phyloP scores from a whole-genome alignment of 2,888 invertebrate species.

The Ariolimax columbianus region DNA sequence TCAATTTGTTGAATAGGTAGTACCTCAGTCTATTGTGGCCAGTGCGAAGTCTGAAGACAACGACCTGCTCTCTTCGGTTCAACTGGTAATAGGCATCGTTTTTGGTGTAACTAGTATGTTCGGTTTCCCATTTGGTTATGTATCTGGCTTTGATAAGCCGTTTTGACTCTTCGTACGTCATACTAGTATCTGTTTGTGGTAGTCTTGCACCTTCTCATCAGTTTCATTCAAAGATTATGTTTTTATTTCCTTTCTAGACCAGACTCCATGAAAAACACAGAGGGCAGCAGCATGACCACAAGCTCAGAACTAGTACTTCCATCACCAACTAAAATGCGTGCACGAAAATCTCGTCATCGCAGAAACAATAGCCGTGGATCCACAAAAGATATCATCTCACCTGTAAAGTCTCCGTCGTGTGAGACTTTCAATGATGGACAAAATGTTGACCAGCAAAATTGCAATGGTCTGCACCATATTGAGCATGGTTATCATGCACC shows the following conservation, averaged over 20 bases:
- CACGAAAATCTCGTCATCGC: constrained; percentile 76
- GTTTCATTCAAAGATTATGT: neutral
- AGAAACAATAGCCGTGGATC: constrained; percentile 77
- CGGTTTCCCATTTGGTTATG: too few relatives aligned
- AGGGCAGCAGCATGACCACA: constrained; percentile 65
- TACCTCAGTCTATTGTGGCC: too few relatives aligned
- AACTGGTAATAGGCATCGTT: too few relatives aligned
- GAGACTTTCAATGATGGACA: constrained; percentile 68
- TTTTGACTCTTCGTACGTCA: too few relatives aligned
- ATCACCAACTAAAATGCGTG: constrained; percentile 72
- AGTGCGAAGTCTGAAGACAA: too few relatives aligned
- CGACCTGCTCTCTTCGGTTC: too few relatives aligned
- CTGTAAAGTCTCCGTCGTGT: constrained; percentile 70
- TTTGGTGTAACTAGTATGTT: too few relatives aligned
- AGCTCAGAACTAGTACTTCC: constrained; percentile 71
- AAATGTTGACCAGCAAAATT: constrained; percentile 56
- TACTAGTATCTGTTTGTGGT: too few relatives aligned
- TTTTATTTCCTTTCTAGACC: constrained; percentile 54
- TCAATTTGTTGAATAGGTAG: too few relatives aligned
- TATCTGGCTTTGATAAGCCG: too few relatives aligned
- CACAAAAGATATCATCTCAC: constrained; percentile 66
- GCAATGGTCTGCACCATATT: neutral
- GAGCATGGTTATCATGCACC: constrained; percentile 54
- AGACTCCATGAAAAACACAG: constrained; percentile 64
- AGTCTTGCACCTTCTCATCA: too few relatives aligned